Evolutionary conservation across 2,113 vertebrate genomes (phyloP), one percentile per base, ranked within the genome.

Genomic region (Hemicordylus capensis): DNA sequence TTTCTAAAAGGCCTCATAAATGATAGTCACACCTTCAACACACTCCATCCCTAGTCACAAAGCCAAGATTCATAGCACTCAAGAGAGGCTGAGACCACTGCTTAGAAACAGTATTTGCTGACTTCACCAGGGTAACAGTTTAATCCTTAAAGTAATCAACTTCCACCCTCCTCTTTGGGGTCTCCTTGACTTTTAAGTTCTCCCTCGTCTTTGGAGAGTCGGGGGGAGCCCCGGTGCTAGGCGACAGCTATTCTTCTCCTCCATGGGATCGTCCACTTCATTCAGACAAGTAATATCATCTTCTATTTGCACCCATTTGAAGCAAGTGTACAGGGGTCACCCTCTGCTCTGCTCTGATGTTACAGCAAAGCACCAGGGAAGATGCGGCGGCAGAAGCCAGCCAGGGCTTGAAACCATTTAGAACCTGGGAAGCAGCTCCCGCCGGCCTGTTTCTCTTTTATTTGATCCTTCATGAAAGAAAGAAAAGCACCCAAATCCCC

Each of bases 91-190:
- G 93, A 96, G 93, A 87, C 90, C 92, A 95, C 93, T 91, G 75
- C 95, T 95, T 96, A 94, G 96, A 94, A 95, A 96, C 94, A 95
- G 91, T 95, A 93, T 96, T 96, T 97, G 93, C 95, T 94, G 94
- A 94, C 91, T 94, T 96, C 95, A 93, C 96, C 92, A 86, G 91
- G 95, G 95, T 89, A 96, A 95, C 96, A 93, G 93, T 91, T 94
- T 96, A 96, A 97, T 96, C 95, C 94, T 94, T 92, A 95, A 95
- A 94, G 95, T 94, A 96, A 97, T 95, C 94, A 95, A 95, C 94
- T 95, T 95, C 95, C 92, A 93, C 94, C 85, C 86, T 93, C 79
- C 92, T 94, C 93, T 94, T 80, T 89, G 12, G 89, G 78, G 89
- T 93, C 93, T 92, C 93, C 51, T 93, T 1, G 67, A 91, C 91